Conservation (phyloP, 2,888 invertebrate genomes). For the Drosophila neoperkinsi region DNA sequence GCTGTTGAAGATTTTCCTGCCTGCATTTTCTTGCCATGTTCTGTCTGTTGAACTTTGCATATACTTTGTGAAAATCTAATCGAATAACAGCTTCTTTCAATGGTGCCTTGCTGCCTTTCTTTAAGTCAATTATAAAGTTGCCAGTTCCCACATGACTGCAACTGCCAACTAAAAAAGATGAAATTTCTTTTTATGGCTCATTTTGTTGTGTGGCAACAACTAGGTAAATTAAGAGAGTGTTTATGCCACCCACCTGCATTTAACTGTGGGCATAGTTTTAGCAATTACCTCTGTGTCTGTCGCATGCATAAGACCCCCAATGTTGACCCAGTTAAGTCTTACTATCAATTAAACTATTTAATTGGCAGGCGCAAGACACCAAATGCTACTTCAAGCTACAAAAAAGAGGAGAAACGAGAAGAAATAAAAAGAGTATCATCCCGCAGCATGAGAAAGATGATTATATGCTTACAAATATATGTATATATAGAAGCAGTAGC, state of each 20-base stretch:
- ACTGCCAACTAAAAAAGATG: conserved; percentile 4
- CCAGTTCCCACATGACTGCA: conserved; percentile 29
- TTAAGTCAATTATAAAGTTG: conserved; percentile 10
- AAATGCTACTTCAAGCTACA: conserved; percentile 9
- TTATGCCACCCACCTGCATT: conserved; percentile 45
- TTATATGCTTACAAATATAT: neutral
- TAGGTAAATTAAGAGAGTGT: conserved; percentile 35
- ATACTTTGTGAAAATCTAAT: neutral
- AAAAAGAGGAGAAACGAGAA: neutral
- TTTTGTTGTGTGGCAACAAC: conserved; percentile 2
- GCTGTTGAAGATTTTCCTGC: neutral
- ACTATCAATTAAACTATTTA: conserved; percentile 62
- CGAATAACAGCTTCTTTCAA: neutral
- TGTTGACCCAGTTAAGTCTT: conserved; percentile 72
- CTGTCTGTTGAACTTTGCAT: neutral
- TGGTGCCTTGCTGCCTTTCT: neutral
- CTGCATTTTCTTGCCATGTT: neutral
- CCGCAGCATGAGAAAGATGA: conserved; percentile 8
- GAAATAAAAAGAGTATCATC: conserved; percentile 10
- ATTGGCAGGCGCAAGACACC: conserved; percentile 39
- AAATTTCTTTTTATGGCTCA: conserved; percentile 20
- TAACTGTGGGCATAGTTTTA: conserved; percentile 21
- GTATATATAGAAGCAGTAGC: neutral
- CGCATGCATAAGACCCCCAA: conserved; percentile 33
- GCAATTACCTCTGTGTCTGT: conserved; percentile 3